phyloP scores from a whole-genome alignment of 2,888 invertebrate species.

The Lasioglossum vierecki region DNA sequence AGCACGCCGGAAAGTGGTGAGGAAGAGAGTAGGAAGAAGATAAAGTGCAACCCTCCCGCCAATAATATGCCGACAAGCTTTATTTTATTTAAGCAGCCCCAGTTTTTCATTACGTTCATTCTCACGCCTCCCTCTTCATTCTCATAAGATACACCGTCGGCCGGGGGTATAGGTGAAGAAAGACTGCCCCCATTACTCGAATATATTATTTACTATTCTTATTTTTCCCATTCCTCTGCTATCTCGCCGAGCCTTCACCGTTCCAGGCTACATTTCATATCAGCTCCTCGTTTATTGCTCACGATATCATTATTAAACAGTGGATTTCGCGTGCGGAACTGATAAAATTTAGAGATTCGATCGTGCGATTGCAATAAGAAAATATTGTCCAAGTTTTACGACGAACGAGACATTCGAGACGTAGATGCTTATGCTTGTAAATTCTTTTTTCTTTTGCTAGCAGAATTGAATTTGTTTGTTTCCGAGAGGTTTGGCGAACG shows the following conservation, averaged over 20 bases:
- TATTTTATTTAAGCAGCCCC: slow-evolving; percentile 83
- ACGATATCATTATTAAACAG: neutral
- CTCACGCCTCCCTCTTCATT: slow-evolving; percentile 73
- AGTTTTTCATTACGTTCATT: slow-evolving; percentile 83
- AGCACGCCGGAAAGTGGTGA: slow-evolving; percentile 26
- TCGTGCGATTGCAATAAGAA: neutral
- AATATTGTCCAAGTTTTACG: neutral
- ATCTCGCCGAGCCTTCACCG: slow-evolving; percentile 5
- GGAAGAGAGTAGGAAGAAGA: slow-evolving; percentile 54
- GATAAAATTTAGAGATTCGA: neutral
- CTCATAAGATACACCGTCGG: slow-evolving; percentile 62
- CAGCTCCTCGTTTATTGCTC: neutral
- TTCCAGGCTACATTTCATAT: neutral
- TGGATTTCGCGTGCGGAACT: neutral
- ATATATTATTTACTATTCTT: slow-evolving; percentile 82
- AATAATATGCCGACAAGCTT: slow-evolving; percentile 81
- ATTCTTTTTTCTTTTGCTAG: neutral
- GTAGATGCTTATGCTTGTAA: neutral
- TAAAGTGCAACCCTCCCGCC: slow-evolving; percentile 74
- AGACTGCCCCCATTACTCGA: slow-evolving; percentile 70
- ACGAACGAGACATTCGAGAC: neutral
- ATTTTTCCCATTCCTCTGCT: slow-evolving; percentile 74
- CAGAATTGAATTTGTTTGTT: neutral
- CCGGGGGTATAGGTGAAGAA: slow-evolving; percentile 45
- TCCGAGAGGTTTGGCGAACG: neutral